Conservation (phyloP, 2,888 invertebrate species). For the Nephrotoma flavescens region DNA sequence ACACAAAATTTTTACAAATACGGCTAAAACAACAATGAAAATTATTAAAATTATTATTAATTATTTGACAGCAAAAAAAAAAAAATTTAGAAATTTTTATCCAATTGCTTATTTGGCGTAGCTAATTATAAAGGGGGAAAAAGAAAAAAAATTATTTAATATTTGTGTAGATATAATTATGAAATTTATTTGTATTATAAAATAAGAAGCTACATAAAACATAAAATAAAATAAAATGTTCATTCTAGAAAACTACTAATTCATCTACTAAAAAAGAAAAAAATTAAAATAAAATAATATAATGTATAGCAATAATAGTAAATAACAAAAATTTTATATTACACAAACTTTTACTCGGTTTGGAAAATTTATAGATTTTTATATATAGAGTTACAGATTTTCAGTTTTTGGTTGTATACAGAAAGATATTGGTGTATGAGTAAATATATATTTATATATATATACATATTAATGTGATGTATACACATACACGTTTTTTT, state of each 20-base stretch:
- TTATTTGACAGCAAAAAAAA: background rate
- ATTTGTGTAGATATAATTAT: background rate
- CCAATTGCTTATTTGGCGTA: slow-evolving; percentile 5
- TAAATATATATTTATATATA: background rate
- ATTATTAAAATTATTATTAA: background rate
- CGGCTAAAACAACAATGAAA: background rate
- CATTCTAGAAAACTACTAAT: background rate
- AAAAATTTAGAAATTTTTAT: slow-evolving; percentile 4
- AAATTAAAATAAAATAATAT: background rate
- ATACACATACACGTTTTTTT: background rate
- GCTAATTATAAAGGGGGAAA: background rate
- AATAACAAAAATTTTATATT: background rate
- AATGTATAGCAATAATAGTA: background rate
- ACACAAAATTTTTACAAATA: background rate
- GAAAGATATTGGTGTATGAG: background rate
- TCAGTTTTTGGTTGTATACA: background rate
- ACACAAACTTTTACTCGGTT: background rate
- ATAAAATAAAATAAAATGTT: background rate
- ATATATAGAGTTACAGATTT: background rate
- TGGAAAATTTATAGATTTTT: background rate
- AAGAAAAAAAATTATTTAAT: slow-evolving; percentile 1
- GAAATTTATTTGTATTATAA: background rate
- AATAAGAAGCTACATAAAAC: background rate
- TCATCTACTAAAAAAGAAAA: background rate
- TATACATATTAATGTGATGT: background rate